These are phyloP conservation scores for Neopelma chrysocephalum DNA, from an alignment of 2,797 vertebrate species.

Conservation along the genomic window DNA sequence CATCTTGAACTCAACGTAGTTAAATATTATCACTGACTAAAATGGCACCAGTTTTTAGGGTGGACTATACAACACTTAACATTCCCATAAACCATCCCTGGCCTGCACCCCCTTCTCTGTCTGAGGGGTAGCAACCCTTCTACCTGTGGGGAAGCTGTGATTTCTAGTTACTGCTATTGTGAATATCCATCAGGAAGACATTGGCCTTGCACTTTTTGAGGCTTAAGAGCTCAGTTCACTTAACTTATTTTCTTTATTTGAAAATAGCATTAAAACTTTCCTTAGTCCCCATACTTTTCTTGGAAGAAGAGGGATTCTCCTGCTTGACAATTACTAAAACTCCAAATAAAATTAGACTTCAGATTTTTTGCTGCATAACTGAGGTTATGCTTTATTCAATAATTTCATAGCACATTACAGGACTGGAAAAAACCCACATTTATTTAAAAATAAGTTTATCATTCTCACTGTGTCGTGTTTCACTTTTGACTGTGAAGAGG, in stretches of 20 bases:
- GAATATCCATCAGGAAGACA: too few species aligned
- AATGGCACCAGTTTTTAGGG: background rate
- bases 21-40: background rate
- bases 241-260: background rate
- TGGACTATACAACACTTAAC: background rate
- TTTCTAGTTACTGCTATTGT: too few species aligned
- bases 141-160: too few species aligned
- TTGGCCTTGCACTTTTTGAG: background rate
- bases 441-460: background rate
- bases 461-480: background rate
- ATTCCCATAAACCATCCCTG: background rate
- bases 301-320: background rate
- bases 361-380: background rate
- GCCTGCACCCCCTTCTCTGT: too few species aligned
- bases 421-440: background rate
- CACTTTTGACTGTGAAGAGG: background rate
- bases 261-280: background rate
- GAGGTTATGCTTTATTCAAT: background rate
- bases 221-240: background rate
- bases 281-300: background rate
- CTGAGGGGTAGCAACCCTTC: background rate
- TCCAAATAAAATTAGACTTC: background rate
- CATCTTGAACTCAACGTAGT: background rate
- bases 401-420: background rate
- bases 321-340: background rate